Percentiles rank a stretch among this genome's conserved stretches.
Evolutionary conservation across 2,113 vertebrate genomes (phyloP).

Genomic region (Seriola rivoliana): DNA sequence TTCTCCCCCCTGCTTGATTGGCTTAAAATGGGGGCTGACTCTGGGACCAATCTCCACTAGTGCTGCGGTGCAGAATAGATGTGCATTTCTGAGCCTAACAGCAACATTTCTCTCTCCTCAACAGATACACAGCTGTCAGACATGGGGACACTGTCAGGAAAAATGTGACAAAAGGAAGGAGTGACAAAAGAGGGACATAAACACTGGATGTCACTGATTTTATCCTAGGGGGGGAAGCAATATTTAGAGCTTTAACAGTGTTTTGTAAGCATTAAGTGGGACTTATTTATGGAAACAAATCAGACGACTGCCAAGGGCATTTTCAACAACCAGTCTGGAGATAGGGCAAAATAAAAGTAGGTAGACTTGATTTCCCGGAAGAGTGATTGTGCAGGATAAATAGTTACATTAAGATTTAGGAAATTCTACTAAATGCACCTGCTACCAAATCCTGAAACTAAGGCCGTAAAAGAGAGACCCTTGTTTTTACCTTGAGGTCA

Average conservation of each 20-base stretch:
- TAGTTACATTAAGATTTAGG: neutral
- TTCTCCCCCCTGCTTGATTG: slow-evolving; percentile 54
- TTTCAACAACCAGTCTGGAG: neutral
- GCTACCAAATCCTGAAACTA: slow-evolving; percentile 8
- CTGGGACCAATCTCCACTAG: slow-evolving; percentile 54
- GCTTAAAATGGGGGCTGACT: slow-evolving; percentile 66
- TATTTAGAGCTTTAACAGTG: slow-evolving; percentile 24
- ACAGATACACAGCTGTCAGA: slow-evolving; percentile 67
- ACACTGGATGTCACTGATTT: slow-evolving; percentile 28
- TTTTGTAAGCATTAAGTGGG: slow-evolving; percentile 30
- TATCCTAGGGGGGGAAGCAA: slow-evolving; percentile 15
- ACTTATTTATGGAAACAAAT: slow-evolving; percentile 24
- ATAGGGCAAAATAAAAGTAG: slow-evolving; percentile 11
- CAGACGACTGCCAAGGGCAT: slow-evolving; percentile 2
- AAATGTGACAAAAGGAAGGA: slow-evolving; percentile 46
- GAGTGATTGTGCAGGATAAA: neutral
- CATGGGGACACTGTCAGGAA: slow-evolving; percentile 39
- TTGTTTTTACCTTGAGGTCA: slow-evolving; percentile 91
- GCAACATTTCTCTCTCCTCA: slow-evolving; percentile 52
- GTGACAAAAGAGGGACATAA: slow-evolving; percentile 37
- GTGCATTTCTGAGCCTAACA: slow-evolving; percentile 63
- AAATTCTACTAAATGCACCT: neutral
- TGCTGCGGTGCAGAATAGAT: slow-evolving; percentile 60
- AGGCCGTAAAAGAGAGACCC: neutral
- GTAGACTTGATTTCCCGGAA: neutral